A percentile compares a stretch with the other conserved stretches of the same genome.
phyloP scores from a whole-genome alignment of 2,888 invertebrate species.

The Chloromyia formosa region DNA sequence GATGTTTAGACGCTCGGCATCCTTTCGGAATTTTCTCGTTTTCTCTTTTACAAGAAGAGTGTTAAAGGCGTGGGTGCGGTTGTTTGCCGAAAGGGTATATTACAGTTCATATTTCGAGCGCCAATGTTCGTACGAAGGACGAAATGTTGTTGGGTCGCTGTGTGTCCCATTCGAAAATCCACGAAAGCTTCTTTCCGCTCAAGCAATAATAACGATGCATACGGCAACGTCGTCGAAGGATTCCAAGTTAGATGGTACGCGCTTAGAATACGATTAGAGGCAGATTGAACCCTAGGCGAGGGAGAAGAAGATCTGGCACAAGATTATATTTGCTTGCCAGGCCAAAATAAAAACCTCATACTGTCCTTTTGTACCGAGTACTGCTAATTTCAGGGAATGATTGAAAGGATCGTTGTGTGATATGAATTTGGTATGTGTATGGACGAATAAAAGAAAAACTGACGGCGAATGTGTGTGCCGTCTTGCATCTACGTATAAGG shows the following conservation, averaged over 20 bases:
- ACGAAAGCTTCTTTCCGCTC: background rate
- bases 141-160: constrained; percentile 25
- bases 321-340: constrained; percentile 43
- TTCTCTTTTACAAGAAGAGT: background rate
- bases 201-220: constrained; percentile 25
- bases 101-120: too few relatives aligned
- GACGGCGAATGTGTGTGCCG: background rate
- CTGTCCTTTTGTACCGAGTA: constrained; percentile 41
- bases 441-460: constrained; percentile 17
- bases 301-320: constrained; percentile 10
- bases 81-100: constrained; percentile 35
- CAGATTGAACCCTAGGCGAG: constrained; percentile 39
- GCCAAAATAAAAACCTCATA: constrained; percentile 40
- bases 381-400: constrained; percentile 45
- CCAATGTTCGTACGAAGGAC: background rate
- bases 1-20: constrained; percentile 26
- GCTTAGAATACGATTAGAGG: constrained; percentile 44
- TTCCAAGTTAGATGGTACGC: constrained; percentile 32
- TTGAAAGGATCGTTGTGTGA: constrained; percentile 44
- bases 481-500: background rate
- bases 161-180: constrained; percentile 30
- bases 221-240: background rate
- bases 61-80: constrained; percentile 22
- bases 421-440: constrained; percentile 25
- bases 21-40: constrained; percentile 5